A percentile compares a stretch with the other conserved stretches of the same genome.
phyloP scores from a whole-genome alignment of 2,113 vertebrate species.

The Gallinago paraguaiae region DNA sequence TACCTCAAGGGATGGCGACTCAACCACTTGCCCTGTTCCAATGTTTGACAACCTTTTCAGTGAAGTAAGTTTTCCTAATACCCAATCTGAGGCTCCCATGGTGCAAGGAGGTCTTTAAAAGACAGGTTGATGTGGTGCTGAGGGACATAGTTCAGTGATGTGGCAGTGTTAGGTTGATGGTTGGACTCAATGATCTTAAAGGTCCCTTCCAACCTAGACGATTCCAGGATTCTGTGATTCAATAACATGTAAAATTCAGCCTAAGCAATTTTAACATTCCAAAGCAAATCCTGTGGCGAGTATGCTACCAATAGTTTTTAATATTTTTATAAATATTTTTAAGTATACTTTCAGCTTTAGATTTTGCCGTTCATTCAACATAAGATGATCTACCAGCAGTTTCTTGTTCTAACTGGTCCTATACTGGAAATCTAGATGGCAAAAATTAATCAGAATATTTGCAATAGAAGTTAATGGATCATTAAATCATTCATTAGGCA shows the following conservation, averaged over 20 bases:
- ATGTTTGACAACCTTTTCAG: background rate
- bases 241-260: background rate
- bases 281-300: background rate
- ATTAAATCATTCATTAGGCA: fast-evolving
- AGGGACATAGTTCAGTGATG: background rate
- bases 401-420: background rate
- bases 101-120: background rate
- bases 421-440: background rate
- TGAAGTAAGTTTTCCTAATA: background rate
- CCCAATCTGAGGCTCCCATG: background rate
- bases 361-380: background rate
- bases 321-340: background rate
- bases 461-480: background rate
- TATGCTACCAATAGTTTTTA: background rate
- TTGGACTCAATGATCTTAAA: background rate
- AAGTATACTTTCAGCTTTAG: background rate
- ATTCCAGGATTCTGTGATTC: background rate
- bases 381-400: background rate
- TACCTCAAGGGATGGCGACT: background rate
- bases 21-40: background rate
- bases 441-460: background rate
- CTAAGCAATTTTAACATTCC: background rate
- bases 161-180: background rate
- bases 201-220: background rate
- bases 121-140: background rate